phyloP scores from a whole-genome alignment of 2,888 invertebrate species.

The Xanthorhoe spadicearia region DNA sequence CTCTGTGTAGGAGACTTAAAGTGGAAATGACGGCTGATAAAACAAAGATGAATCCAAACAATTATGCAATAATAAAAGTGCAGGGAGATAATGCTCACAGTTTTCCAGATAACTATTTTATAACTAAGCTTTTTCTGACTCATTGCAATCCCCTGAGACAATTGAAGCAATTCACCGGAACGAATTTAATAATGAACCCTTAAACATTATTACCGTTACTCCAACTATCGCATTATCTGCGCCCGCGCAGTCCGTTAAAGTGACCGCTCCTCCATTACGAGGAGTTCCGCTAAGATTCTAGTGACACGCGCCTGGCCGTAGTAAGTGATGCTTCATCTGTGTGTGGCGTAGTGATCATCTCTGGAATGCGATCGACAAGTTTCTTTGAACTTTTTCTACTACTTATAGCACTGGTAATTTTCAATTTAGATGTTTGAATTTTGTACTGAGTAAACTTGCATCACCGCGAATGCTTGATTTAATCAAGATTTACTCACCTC shows the following conservation, averaged over 20 bases:
- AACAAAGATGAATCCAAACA: not conserved
- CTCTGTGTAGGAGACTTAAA: too few species aligned
- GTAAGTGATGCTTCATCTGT: conserved; percentile 15
- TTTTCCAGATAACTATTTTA: not conserved
- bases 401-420: not conserved
- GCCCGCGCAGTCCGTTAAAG: conserved; percentile 30
- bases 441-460: not conserved
- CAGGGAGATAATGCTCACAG: not conserved
- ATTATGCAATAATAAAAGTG: not conserved
- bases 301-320: conserved; percentile 25
- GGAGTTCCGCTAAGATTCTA: conserved; percentile 29
- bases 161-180: conserved; percentile 23
- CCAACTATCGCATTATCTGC: conserved; percentile 18
- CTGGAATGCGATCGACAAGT: conserved; percentile 27
- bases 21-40: not conserved
- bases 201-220: conserved; percentile 24
- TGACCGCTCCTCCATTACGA: conserved; percentile 34
- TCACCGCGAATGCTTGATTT: not conserved
- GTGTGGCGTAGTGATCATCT: conserved; percentile 20
- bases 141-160: not conserved
- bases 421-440: not conserved
- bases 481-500: too few species aligned
- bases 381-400: conserved; percentile 12
- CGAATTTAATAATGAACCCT: conserved; percentile 31
- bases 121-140: not conserved